These are phyloP conservation scores for Thera obeliscata DNA, from an alignment of 2,888 invertebrate genomes.

Conservation along the genomic window DNA sequence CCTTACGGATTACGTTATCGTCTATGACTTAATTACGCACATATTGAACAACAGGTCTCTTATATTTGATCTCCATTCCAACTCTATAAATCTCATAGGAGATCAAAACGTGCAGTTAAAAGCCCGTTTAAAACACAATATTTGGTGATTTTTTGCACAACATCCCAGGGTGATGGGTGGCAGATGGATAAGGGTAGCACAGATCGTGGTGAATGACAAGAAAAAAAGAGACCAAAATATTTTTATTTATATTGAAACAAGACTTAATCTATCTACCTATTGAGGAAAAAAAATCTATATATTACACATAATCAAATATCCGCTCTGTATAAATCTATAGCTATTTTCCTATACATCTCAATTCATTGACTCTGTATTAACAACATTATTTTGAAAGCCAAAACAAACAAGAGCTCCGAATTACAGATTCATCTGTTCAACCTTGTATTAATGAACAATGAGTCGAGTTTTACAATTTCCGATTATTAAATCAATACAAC, in stretches of 20 bases:
- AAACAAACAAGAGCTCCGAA: neutral
- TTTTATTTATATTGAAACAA: neutral
- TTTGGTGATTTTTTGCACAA: no score
- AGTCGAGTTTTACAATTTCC: conserved; percentile 22
- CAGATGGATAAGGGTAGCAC: no score
- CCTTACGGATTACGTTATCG: conserved; percentile 26
- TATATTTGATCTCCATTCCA: neutral
- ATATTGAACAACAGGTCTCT: conserved; percentile 17
- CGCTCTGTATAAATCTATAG: neutral
- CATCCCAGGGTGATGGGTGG: no score
- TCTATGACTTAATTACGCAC: conserved; percentile 12
- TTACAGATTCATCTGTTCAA: conserved; percentile 13
- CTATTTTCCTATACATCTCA: neutral
- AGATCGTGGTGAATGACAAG: no score
- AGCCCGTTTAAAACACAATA: neutral
- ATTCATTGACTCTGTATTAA: neutral
- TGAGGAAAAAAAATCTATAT: no score
- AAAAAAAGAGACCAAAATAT: no score
- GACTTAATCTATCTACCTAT: no score
- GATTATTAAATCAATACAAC: conserved; percentile 11
- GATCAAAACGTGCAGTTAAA: neutral
- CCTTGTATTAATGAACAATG: conserved; percentile 24
- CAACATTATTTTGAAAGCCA: neutral
- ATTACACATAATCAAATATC: no score
- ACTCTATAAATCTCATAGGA: no score